These are phyloP conservation scores for Eudorcas thomsonii DNA, from an alignment of 2,113 vertebrate species.

Conservation along the genomic window DNA sequence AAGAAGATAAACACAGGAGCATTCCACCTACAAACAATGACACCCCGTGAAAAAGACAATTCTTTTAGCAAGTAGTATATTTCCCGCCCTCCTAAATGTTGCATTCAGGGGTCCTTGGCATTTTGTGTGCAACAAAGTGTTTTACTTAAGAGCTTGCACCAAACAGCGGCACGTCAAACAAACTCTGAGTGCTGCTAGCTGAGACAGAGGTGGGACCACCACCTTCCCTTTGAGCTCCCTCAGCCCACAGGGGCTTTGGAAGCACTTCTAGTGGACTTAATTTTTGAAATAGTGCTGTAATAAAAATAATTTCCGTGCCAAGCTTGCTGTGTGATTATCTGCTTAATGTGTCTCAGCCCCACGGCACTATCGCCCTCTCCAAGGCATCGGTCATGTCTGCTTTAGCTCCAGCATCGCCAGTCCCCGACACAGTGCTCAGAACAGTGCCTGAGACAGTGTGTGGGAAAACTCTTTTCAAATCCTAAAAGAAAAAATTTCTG, in stretches of 20 bases:
- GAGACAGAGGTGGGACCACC: background rate
- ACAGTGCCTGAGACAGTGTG: background rate
- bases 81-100: background rate
- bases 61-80: background rate
- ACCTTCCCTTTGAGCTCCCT: background rate
- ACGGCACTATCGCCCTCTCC: rapidly evolving
- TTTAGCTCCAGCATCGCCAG: background rate
- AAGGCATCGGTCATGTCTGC: background rate
- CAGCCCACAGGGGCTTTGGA: background rate
- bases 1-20: background rate
- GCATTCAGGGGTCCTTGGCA: background rate
- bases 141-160: background rate
- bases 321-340: background rate
- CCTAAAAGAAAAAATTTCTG: background rate
- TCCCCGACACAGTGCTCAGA: background rate
- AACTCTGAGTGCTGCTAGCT: background rate
- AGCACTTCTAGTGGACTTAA: background rate
- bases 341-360: background rate
- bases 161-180: background rate
- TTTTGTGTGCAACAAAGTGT: background rate
- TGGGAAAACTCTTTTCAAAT: background rate
- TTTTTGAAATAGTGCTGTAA: background rate
- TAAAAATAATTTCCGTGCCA: background rate
- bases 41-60: background rate
- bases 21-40: background rate